Evolutionary conservation across 2,888 invertebrate genomes (phyloP), one percentile per base, ranked within the genome.

Genomic region (Phymatocera aterrima): DNA sequence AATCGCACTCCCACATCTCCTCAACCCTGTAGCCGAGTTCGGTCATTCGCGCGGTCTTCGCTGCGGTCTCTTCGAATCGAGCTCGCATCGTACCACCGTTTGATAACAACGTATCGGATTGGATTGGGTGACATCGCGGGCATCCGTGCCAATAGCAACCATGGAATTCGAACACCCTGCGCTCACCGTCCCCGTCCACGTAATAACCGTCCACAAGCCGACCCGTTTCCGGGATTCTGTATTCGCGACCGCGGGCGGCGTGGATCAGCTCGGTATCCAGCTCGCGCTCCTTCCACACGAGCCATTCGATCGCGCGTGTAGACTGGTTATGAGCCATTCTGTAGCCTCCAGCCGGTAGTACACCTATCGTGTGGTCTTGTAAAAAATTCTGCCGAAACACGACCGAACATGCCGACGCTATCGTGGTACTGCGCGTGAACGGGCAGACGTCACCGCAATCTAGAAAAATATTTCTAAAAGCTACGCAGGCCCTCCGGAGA

Each of bases 281-380:
- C 21, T 70, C 64, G 1, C 78, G 70, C 31, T 79, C 81, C 24
- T 78, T 51, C 80, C 79, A 81, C 0, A 77, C 34, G 5, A 85
- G 28, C 84, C 84, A 85, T 24, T 82, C 60, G 0, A 83, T 1
- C 3, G 84, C 83, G 40, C 77, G 78, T 46, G 15, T 48, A 3
- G 85, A 87, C 48, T 87, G 86, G 2, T 83, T 85, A 61, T 87
- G 83, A 8, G 64, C 57, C 15, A 51, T 60, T 10, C 88, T 72
- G 78, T 87, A 88, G 2, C 87, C 86, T 1, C 70, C 70, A 5
- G 60, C 70, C 0, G 86, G 87, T 18, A 88, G 83, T 1, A 88
- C 79, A 5, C 83, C 87, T 10, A 87, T 86, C 0, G 83, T 84
- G 4, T 85, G 61, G 4, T 80, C 54, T 79, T 84, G 80, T 5